Base-by-base conservation (phyloP, 35 echinoderm and acorn worm genomes). In the Patiria miniata region DNA sequence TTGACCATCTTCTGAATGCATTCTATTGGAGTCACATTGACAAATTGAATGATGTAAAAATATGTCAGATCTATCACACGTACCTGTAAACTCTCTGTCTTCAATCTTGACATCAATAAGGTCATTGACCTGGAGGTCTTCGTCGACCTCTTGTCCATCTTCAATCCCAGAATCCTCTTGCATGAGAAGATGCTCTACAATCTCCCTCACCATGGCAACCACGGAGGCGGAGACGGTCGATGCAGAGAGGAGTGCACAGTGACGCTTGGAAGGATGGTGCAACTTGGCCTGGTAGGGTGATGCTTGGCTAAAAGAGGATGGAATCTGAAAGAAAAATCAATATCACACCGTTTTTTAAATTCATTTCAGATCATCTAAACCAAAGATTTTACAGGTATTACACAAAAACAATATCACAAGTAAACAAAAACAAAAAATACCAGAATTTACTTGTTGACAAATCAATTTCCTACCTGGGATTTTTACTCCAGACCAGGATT, bases 141-240 rank as follows among this genome's bases (percentile, higher is more conserved):
- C n/a, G 37, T 38, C 18, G 17, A 29, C 57, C 37, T 81, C 77
- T 29, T 47, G 4, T 19, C 9, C 57, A 38, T 86, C 87, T 52
- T 90, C 83, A 39, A 51, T 78, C 40, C 42, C 85, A 18, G 34
- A 37, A 29, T 89, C 89, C n/a, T 86, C 78, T 17, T 97, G 86
- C 57, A 77, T 82, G 39, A 97, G 86, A 5, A 97, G 88, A 36
- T 91, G 85, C 17, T 97, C 85, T 1, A 97, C 58, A 5, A 97
- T 88, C 17, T 91, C 91, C 89, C 91, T 88, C 54, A 93, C 91
- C 91, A 94, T 91, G 52, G 85, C 42, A 78, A 93, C 81, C 51
- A 94, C 91, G 1, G 91, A 8, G 23, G 69, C 77, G 0, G 77
- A 40, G 29, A 86, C 83, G 19, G 68, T 85, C 12, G 83, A 61